A percentile compares a stretch with the other conserved stretches of the same genome.
These are phyloP conservation scores for Mus spicilegus DNA, from an alignment of 2,113 vertebrate species.

Conservation along the genomic window DNA sequence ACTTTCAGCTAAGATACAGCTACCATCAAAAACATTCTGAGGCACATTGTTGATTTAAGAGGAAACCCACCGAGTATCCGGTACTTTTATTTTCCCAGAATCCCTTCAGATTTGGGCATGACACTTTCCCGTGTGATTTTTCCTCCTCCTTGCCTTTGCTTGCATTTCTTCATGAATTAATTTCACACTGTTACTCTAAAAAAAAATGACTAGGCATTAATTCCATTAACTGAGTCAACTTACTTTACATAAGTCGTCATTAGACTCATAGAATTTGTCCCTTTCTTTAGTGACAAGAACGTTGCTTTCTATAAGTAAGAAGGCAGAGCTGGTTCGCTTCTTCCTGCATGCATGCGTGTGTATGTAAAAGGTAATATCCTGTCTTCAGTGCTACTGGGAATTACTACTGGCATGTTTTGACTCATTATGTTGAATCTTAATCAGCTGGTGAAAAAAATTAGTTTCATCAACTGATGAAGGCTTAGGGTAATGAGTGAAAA, in stretches of 20 bases:
- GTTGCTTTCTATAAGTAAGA: neutral
- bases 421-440: slow-evolving; percentile 87
- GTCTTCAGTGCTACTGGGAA: slow-evolving; percentile 79
- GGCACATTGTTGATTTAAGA: slow-evolving; percentile 72
- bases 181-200: slow-evolving; percentile 34
- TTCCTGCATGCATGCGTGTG: slow-evolving; percentile 55
- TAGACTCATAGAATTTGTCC: neutral
- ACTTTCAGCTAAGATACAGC: slow-evolving; percentile 55
- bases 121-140: slow-evolving; percentile 63
- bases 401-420: slow-evolving; percentile 84
- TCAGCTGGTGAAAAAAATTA: slow-evolving; percentile 84
- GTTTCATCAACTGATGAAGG: slow-evolving; percentile 85
- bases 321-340: neutral
- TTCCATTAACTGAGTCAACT: slow-evolving; percentile 28
- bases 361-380: slow-evolving; percentile 78
- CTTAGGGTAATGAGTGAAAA: slow-evolving; percentile 86
- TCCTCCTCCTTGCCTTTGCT: neutral
- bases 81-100: slow-evolving; percentile 70
- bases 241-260: slow-evolving; percentile 14
- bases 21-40: slow-evolving; percentile 82
- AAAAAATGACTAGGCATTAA: slow-evolving; percentile 24
- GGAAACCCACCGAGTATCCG: slow-evolving; percentile 64
- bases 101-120: slow-evolving; percentile 19
- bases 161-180: slow-evolving; percentile 50
- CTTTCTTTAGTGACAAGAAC: slow-evolving; percentile 55